Evolutionary conservation across 2,888 invertebrate genomes (phyloP).

Genomic region (Napeogenes inachia): DNA sequence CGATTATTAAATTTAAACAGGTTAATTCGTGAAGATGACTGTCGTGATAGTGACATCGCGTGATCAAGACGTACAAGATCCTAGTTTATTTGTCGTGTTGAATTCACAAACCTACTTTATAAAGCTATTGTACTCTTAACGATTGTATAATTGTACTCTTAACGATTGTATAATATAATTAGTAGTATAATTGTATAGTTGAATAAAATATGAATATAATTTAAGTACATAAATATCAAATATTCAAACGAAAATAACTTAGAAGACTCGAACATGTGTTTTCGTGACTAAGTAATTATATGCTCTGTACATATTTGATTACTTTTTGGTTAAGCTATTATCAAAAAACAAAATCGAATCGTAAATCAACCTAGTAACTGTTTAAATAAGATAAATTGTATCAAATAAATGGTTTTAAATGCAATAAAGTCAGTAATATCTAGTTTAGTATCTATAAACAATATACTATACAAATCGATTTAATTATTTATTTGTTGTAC

Average conservation of each 20-base stretch:
- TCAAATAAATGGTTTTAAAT: too few relatives aligned
- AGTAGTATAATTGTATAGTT: background rate
- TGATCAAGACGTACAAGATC: conserved; percentile 34
- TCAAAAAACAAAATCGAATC: background rate
- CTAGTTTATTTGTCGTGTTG: conserved; percentile 38
- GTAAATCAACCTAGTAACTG: too few relatives aligned
- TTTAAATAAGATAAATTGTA: too few relatives aligned
- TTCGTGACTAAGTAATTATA: conserved; percentile 17
- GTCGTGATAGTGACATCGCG: conserved; percentile 33
- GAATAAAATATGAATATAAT: background rate
- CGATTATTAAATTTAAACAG: conserved; percentile 11
- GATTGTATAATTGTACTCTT: conserved; percentile 29
- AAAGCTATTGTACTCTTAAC: conserved; percentile 37
- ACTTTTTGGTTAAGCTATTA: background rate
- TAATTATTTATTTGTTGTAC: conserved; percentile 43
- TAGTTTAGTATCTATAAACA: conserved; percentile 2
- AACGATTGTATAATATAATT: conserved; percentile 5
- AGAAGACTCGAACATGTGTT: background rate
- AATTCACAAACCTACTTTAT: conserved; percentile 38
- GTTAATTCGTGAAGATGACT: conserved; percentile 15
- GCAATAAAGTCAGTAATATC: too few relatives aligned
- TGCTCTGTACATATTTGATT: conserved; percentile 1
- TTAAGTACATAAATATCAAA: too few relatives aligned
- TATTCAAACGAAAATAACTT: too few relatives aligned
- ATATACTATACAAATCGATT: conserved; percentile 12